phyloP scores from a whole-genome alignment of 1,140 invertebrate species.

The Zaprionus davidi region DNA sequence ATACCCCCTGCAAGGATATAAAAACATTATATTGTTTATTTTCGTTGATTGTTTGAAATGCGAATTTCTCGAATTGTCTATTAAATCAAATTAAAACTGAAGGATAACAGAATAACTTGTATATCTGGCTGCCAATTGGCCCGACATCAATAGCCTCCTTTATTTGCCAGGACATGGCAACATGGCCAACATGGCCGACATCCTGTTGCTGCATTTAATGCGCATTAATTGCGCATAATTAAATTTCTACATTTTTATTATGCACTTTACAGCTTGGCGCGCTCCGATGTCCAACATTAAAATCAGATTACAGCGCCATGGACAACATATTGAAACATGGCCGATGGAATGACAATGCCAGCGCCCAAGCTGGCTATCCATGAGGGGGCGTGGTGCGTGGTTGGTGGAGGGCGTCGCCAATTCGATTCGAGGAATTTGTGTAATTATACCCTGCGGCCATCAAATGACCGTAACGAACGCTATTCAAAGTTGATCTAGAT shows the following conservation, averaged over 20 bases:
- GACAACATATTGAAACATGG: slow-evolving; percentile 40
- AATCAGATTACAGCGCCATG: slow-evolving; percentile 63
- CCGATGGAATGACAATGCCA: slow-evolving; percentile 7
- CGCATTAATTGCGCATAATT: slow-evolving; percentile 78
- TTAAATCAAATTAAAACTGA: slow-evolving; percentile 32
- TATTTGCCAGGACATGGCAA: slow-evolving; percentile 3
- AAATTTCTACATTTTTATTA: slow-evolving; percentile 78
- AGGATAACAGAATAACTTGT: slow-evolving; percentile 39
- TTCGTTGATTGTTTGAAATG: slow-evolving; percentile 2
- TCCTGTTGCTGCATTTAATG: slow-evolving; percentile 69
- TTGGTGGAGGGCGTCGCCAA: slow-evolving; percentile 1
- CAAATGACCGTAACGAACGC: neutral
- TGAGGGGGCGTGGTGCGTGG: neutral
- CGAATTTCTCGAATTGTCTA: slow-evolving; percentile 3
- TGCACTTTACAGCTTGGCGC: slow-evolving; percentile 66
- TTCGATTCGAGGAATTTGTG: slow-evolving; percentile 12
- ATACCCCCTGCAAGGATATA: neutral
- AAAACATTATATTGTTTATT: neutral
- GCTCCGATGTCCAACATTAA: slow-evolving; percentile 54
- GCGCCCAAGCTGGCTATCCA: neutral
- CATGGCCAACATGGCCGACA: slow-evolving; percentile 6
- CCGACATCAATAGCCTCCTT: slow-evolving; percentile 49
- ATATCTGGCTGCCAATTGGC: slow-evolving; percentile 56
- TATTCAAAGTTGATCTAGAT: slow-evolving; percentile 3
- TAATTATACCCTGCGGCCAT: slow-evolving; percentile 5